These are phyloP conservation scores for Misgurnus anguillicaudatus DNA, from an alignment of 2,113 vertebrate genomes.

Conservation along the genomic window DNA sequence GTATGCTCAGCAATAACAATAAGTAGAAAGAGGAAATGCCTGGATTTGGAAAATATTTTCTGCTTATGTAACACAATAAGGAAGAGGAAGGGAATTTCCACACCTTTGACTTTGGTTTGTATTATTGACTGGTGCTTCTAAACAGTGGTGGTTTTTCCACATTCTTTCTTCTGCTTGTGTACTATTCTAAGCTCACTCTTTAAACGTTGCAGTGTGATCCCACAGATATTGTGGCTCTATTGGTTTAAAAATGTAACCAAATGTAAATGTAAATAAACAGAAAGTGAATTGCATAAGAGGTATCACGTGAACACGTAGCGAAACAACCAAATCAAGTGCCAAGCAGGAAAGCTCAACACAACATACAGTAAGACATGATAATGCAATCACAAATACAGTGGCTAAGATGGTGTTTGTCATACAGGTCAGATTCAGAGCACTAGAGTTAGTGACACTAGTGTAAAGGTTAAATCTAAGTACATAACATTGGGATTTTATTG, in stretches of 20 bases:
- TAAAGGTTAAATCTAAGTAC: background rate
- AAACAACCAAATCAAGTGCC: background rate
- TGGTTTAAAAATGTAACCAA: no score
- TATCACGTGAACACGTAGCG: background rate
- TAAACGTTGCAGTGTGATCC: no score
- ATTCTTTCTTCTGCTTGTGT: no score
- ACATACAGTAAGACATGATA: background rate
- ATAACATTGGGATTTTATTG: background rate
- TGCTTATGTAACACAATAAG: background rate
- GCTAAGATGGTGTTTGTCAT: background rate
- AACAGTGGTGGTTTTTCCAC: background rate
- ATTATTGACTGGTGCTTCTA: background rate
- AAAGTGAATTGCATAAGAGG: background rate
- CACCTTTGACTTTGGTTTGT: background rate
- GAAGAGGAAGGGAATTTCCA: background rate
- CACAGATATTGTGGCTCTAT: no score
- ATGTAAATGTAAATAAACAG: background rate
- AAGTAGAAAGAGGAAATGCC: background rate
- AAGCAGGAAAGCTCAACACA: background rate
- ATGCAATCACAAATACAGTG: background rate
- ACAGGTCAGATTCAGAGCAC: background rate
- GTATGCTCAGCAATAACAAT: no score
- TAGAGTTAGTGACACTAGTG: background rate
- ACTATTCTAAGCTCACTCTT: no score
- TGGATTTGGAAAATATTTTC: background rate